Base-by-base conservation (phyloP, 2,888 invertebrate genomes). In the Ernsta delagoae region DNA sequence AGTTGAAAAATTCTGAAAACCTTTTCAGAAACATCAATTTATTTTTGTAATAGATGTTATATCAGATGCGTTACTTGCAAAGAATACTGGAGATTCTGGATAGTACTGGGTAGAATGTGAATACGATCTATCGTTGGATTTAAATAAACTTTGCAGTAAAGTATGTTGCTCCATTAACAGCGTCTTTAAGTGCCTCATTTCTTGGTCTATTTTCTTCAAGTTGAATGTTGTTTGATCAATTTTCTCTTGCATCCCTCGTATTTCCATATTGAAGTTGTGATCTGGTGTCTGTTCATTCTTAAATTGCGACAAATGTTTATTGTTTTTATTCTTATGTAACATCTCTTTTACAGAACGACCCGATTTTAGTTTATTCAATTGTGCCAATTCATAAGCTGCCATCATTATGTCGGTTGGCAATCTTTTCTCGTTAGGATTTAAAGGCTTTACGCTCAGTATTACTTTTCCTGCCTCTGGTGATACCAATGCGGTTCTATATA, bases 391-490 rank as follows among this genome's bases (percentile, higher is more conserved):
- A 75, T 97, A 96, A 0, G 97, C 97, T 0, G 96, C 95, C 91
- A 96, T 95, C 83, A 97, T 94, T 69, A 97, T 96, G 69, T 97
- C 96, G 24, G 95, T 95, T 0, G 97, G 97, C 53, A 97, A 87
- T 65, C 97, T 94, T 77, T 96, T 97, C 79, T 97, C 97, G 39
- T 96, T 94, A 0, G 97, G 97, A 88, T 97, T 97, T 56, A 97
- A 86, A 0, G 97, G 97, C 81, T 97, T 96, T 0, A 97, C 97
- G 75, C 96, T 97, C 31, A 97, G 83, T 36, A 97, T 97, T 0
- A 97, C 97, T 75, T 97, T 94, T 45, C 97, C 96, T 0, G 97
- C 97, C 77, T 97, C 96, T 0, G 97, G 97, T 0, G 97, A 96
- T 0, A 97, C 96, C 39, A 97, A 83, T 0, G 97, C 96, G 0